Evolutionary conservation across 2,797 vertebrate species (phyloP).

Genomic region (Lophotriccus pileatus): DNA sequence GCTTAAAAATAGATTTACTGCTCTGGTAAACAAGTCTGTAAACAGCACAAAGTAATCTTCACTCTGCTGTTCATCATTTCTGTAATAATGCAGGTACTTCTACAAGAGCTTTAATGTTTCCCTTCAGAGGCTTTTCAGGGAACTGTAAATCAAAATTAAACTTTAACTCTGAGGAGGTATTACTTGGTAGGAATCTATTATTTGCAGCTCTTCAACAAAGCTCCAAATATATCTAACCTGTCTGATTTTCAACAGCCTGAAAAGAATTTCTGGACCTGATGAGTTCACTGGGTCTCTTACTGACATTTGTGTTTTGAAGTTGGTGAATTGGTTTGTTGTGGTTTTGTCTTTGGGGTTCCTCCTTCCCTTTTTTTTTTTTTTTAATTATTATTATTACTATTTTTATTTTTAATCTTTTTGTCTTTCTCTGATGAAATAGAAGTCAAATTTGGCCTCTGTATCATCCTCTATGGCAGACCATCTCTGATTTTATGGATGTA

Average conservation of each 20-base stretch:
- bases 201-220: conserved; percentile 5
- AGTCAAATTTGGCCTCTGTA: neutral
- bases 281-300: neutral
- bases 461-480: neutral
- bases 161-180: neutral
- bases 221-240: neutral
- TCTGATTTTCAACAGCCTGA: neutral
- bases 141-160: conserved; percentile 53
- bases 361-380: too few species aligned
- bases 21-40: conserved; percentile 59
- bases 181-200: neutral
- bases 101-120: conserved; percentile 15
- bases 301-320: rapidly evolving
- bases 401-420: neutral
- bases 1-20: conserved; percentile 52
- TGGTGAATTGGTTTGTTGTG: neutral
- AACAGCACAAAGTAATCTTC: conserved; percentile 44
- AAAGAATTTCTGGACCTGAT: neutral
- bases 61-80: conserved; percentile 45
- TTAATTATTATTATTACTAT: rapidly evolving
- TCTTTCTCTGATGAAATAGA: rapidly evolving
- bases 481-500: neutral
- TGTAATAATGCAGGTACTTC: conserved; percentile 60
- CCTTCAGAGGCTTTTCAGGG: conserved; percentile 22
- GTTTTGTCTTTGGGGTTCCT: neutral